Evolutionary conservation across 2,888 invertebrate species (phyloP), one percentile per base, ranked within the genome.

Genomic region (Parnassius smintheus): DNA sequence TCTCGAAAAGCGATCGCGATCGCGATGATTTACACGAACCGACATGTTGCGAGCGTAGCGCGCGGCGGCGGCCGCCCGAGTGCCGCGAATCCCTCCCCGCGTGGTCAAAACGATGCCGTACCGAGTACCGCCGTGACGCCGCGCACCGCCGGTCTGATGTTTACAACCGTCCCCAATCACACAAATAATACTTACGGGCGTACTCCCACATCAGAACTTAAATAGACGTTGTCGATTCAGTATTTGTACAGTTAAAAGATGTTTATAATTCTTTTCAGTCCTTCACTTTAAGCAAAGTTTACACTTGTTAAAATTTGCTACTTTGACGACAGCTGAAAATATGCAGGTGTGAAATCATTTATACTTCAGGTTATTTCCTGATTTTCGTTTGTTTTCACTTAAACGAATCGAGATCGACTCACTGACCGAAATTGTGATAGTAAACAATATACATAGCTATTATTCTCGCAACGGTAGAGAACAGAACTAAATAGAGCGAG

Each of bases 31-130:
- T 75, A 82, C 87, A 75, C 91, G 91, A 77, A 90, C 90, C 78
- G 91, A 91, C 91, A 91, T 91, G 78, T 83, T 84, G 82, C 88
- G 89, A 83, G 86, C 86, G 84, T 77, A 83, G 83, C 87, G 88
- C 86, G 85, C 88, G 90, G 86, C 86, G 81, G 83, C 88, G 81
- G 84, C 88, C 90, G 90, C 88, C 81, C 88, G 83, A 88, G 84
- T 90, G 91, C 80, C 91, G 87, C 75, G 71, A 7, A 75, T 78
- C 76, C 65, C 67, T 71, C 62, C 54, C 58, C 57, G 49, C 62
- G 44, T 11, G 44, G 48, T 25, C 42, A 35, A 51, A 63, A 61
- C 65, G 44, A 44, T 67, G 67, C 67, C 69, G 68, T 80, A 77
- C 77, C 72, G 68, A 18, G 18, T 18, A 18, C 53, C 80, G 78